These are phyloP conservation scores for Cheiracanthium punctorium DNA, from an alignment of 2,888 invertebrate species.

Conservation along the genomic window DNA sequence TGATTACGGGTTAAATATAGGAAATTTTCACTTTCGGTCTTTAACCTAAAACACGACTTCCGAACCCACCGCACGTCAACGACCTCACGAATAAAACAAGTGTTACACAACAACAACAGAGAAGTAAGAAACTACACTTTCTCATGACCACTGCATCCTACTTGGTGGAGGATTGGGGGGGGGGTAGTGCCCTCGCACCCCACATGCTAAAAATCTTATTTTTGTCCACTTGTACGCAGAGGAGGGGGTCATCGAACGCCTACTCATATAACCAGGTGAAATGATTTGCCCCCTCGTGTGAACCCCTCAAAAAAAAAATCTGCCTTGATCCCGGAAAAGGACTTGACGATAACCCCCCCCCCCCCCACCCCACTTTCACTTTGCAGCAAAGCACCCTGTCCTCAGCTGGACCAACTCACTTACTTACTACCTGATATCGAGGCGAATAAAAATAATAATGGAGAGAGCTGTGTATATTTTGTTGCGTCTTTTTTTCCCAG, in stretches of 20 bases:
- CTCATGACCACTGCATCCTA: too few relatives aligned
- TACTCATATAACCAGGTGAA: neutral
- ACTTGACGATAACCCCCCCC: neutral
- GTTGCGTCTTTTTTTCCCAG: neutral
- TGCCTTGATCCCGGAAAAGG: neutral
- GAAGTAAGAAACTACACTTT: too few relatives aligned
- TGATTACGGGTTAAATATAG: too few relatives aligned
- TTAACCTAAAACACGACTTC: too few relatives aligned
- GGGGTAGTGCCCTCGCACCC: too few relatives aligned
- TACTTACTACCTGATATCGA: neutral
- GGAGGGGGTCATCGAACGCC: neutral
- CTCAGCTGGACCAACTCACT: neutral
- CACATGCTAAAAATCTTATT: too few relatives aligned
- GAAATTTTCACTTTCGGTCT: too few relatives aligned
- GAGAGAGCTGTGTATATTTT: neutral
- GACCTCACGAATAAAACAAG: too few relatives aligned
- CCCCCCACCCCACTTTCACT: neutral
- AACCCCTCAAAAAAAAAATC: neutral
- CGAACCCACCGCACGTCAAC: too few relatives aligned
- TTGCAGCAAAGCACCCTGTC: too few relatives aligned
- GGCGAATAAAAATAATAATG: neutral
- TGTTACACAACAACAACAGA: too few relatives aligned
- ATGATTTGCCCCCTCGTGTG: neutral
- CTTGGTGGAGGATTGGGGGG: too few relatives aligned
- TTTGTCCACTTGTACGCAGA: neutral